Base-by-base conservation (phyloP, 2,797 vertebrate genomes). In the Dermochelys coriacea region DNA sequence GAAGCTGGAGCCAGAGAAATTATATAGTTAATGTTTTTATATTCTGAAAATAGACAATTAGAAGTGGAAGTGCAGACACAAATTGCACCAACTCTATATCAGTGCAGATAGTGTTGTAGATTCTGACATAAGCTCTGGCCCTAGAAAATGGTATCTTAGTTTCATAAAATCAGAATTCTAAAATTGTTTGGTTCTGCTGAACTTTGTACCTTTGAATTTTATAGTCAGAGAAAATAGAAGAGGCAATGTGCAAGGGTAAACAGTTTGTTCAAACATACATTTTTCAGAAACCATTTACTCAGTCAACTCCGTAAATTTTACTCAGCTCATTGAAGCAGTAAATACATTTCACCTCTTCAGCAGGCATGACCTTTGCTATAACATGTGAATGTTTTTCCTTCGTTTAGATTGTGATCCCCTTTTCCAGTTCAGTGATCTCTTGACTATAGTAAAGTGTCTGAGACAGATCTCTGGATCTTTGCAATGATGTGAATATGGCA, bases 321-420 rank as follows among this genome's bases (percentile, higher is more conserved):
- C 68, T 89, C 50, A 49, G 74, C 31, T 94, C 49, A 37, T 45
- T 97, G 80, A 89, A 95, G 91, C 81, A 83, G 80, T 83, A 93
- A 96, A 95, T 86, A 87, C 55, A 12, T 86, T 91, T 90, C 54
- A 89, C 71, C 61, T 93, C 74, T 85, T 95, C 68, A 84, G 81
- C 59, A 87, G 86, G 37, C 82, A 88, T 97, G 90, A 88, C 86
- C 80, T 96, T 86, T 89, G 64, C 89, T 96, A 78, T 49, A 71
- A 79, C 61, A 57, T 88, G 54, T 81, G 78, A 91, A 71, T 81
- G 64, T 79, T 97, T 96, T 90, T n/a, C 54, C 61, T 93, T 91
- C n/a, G 15, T 95, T 87, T 94, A 86, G 88, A 80, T 47, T n/a
- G 21, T 50, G 61, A 95, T 59, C 27, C 86, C 82, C 18, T 84